Evolutionary conservation across 2,888 invertebrate species (phyloP).

Genomic region (Hemicrepidius hirtus): DNA sequence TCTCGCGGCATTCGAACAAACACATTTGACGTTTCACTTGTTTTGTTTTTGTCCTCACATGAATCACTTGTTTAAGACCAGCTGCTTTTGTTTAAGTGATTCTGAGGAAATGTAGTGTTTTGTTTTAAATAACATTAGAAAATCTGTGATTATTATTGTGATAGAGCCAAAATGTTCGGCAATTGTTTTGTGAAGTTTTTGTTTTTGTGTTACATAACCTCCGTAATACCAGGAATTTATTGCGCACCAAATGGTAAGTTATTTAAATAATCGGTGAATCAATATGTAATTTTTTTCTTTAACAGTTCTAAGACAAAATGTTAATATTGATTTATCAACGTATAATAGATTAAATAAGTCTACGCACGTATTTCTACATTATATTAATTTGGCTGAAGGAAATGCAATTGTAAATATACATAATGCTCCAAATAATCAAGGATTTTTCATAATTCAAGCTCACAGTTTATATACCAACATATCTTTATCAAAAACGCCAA

Average conservation of each 20-base stretch:
- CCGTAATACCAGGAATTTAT: not conserved
- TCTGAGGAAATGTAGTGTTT: not conserved
- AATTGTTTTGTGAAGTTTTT: not conserved
- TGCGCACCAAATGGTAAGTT: constrained; percentile 23
- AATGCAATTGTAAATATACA: constrained; percentile 66
- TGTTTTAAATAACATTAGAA: not conserved
- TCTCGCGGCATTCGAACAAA: constrained; percentile 68
- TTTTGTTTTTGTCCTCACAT: constrained; percentile 29
- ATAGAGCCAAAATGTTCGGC: constrained; percentile 1
- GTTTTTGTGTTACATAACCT: constrained; percentile 24
- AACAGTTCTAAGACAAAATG: constrained; percentile 33
- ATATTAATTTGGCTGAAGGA: constrained; percentile 59
- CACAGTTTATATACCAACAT: constrained; percentile 78
- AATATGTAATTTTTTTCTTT: not conserved
- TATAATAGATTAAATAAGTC: constrained; percentile 57
- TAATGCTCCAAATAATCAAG: constrained; percentile 71
- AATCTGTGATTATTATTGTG: constrained; percentile 6
- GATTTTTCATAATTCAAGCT: constrained; percentile 79
- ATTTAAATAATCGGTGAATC: not conserved
- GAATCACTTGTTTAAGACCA: not conserved
- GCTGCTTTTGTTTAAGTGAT: not conserved
- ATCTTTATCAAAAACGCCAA: constrained; percentile 73
- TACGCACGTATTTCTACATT: constrained; percentile 62
- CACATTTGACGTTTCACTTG: constrained; percentile 19
- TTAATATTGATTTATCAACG: constrained; percentile 60